These are phyloP conservation scores for Caenorhabditis wallacei DNA, from an alignment of 2,888 invertebrate species.

Conservation along the genomic window DNA sequence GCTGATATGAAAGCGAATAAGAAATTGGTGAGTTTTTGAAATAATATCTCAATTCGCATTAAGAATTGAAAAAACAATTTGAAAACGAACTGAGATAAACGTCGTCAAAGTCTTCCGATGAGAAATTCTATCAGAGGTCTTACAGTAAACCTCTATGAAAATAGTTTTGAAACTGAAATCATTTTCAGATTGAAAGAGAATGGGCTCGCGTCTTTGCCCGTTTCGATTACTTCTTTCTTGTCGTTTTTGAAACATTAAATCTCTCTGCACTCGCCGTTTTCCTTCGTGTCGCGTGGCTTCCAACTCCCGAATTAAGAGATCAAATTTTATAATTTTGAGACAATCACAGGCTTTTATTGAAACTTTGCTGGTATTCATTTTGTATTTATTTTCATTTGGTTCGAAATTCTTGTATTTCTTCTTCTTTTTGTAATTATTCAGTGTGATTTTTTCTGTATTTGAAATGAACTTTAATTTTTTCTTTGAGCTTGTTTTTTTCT, in stretches of 20 bases:
- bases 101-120: too few species aligned
- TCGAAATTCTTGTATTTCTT: neutral
- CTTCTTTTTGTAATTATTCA: neutral
- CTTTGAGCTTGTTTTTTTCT: too few species aligned
- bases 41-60: too few species aligned
- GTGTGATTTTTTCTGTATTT: neutral
- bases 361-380: constrained; percentile 13
- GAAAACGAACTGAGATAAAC: too few species aligned
- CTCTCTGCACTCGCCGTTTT: constrained; percentile 77
- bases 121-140: too few species aligned
- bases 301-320: constrained; percentile 76
- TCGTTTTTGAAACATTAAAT: constrained; percentile 76
- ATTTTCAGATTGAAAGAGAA: constrained; percentile 75
- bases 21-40: constrained; percentile 53
- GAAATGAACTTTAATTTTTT: too few species aligned
- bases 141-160: too few species aligned
- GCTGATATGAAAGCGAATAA: constrained; percentile 63
- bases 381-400: neutral
- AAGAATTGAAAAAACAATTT: too few species aligned
- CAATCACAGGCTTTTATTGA: neutral
- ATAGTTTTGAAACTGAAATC: neutral
- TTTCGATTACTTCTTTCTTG: constrained; percentile 77
- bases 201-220: constrained; percentile 77
- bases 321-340: constrained; percentile 62
- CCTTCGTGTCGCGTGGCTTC: constrained; percentile 77